Base-by-base conservation (phyloP, 2,797 vertebrate genomes). In the Gymnocypris eckloni region DNA sequence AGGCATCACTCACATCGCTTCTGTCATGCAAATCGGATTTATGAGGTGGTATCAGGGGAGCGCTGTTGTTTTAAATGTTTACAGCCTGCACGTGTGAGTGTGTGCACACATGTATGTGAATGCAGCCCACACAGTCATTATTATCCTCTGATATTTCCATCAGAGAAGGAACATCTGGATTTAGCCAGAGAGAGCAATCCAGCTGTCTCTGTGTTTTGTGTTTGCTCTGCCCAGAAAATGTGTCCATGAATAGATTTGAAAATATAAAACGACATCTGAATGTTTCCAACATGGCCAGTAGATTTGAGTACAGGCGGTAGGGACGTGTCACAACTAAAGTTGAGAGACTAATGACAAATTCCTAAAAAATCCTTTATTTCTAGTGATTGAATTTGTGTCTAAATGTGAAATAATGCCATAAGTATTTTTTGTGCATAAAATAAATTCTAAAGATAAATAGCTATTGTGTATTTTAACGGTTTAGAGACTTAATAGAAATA, bases 1-100 rank as follows among this genome's bases (percentile, higher is more conserved):
- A 77, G 85, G 87, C 92, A 94, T 94, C 89, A 90, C 94, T 96
- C 93, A 95, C 79, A 85, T 91, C 87, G 50, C 89, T 90, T 79
- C 84, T 91, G 92, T 92, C 93, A 88, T 89, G 45, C 87, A 89
- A 87, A 90, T 84, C 67, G 88, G 89, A 94, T 94, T 94, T 92
- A 94, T 92, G 85, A 86, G 81, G 81, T 73, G 90, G 88, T 87
- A 88, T 90, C 87, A 88, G 69, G 83, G 81, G 92, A 91, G 90
- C 87, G 90, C 90, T 91, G 90, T 93, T 90, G 93, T 92, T 92
- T 91, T 91, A 94, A 91, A 82, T 84, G 22, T 91, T 93, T 92
- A 91, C 70, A 66, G 61, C 61, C 79, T 82, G 59, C n/a, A 39
- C 33, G 56, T 39, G 41, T 69, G 43, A 25, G 52, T 79, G 20